phyloP scores from a whole-genome alignment of 2,113 vertebrate genomes.

The Coptodon bakossiorum region DNA sequence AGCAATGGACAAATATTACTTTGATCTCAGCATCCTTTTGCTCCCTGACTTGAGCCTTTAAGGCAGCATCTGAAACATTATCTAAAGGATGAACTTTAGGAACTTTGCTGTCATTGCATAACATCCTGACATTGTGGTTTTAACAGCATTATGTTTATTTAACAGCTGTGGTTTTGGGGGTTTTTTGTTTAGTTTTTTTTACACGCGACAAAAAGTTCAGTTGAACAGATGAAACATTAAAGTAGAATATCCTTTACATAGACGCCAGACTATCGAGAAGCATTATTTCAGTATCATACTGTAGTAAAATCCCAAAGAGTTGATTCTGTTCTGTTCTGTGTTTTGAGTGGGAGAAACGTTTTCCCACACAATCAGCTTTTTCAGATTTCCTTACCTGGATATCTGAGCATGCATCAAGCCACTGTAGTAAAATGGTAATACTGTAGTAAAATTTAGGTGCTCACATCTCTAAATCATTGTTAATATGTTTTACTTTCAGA shows the following conservation, averaged over 20 bases:
- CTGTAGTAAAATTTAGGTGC: background rate
- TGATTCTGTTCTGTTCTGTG: background rate
- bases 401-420: background rate
- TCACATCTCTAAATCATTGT: fast-evolving
- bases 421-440: background rate
- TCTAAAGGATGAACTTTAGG: background rate
- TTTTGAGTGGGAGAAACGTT: background rate
- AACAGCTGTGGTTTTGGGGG: background rate
- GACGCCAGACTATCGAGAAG: background rate
- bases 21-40: background rate
- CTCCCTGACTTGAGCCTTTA: background rate
- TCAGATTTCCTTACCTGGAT: background rate
- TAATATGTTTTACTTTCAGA: background rate
- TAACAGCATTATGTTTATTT: background rate
- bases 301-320: too few relatives aligned
- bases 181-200: fast-evolving
- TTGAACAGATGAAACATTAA: background rate
- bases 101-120: background rate
- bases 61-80: background rate
- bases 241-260: background rate
- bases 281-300: background rate
- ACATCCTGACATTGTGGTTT: background rate
- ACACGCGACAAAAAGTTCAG: fast-evolving
- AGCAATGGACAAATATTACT: background rate
- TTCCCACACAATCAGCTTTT: background rate